A percentile compares a stretch with the other conserved stretches of the same genome.
These are phyloP conservation scores for Ecliptopera silaceata DNA, from an alignment of 2,888 invertebrate genomes.

Conservation along the genomic window DNA sequence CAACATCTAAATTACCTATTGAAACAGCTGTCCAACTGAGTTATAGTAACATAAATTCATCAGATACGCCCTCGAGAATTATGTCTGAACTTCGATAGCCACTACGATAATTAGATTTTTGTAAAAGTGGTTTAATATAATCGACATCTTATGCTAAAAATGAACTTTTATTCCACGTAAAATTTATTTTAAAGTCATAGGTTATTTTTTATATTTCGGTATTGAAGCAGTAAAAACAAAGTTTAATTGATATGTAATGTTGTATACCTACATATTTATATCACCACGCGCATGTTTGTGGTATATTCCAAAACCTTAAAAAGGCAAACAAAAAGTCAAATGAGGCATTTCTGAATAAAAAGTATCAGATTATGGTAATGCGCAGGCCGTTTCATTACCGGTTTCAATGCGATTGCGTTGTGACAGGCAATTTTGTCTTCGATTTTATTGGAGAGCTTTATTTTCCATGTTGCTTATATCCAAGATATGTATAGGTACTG, in stretches of 20 bases:
- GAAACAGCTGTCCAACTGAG: slow-evolving; percentile 72
- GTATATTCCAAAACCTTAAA: slow-evolving; percentile 26
- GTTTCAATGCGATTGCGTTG: slow-evolving; percentile 45
- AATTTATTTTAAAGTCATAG: too few species aligned
- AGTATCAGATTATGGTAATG: slow-evolving; percentile 41
- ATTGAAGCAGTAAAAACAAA: background rate
- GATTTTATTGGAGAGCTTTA: slow-evolving; percentile 59
- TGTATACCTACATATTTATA: background rate
- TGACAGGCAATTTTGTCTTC: slow-evolving; percentile 52
- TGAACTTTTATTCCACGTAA: too few species aligned
- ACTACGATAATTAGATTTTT: slow-evolving; percentile 20
- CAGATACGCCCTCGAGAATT: slow-evolving; percentile 60
- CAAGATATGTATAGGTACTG: slow-evolving; percentile 31
- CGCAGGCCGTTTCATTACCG: slow-evolving; percentile 53
- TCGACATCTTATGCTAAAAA: background rate
- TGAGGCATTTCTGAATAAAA: slow-evolving; percentile 33
- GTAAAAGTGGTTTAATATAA: background rate
- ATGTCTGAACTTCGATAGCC: slow-evolving; percentile 25
- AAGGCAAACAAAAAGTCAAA: slow-evolving; percentile 25
- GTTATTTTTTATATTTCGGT: too few species aligned
- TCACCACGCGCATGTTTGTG: slow-evolving; percentile 19
- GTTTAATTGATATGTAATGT: background rate
- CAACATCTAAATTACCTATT: slow-evolving; percentile 81
- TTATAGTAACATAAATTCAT: slow-evolving; percentile 80
- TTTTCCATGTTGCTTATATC: slow-evolving; percentile 45